A percentile compares a stretch with the other conserved stretches of the same genome.
Conservation (phyloP, 1,140 invertebrate species). For the Cylas formicarius region DNA sequence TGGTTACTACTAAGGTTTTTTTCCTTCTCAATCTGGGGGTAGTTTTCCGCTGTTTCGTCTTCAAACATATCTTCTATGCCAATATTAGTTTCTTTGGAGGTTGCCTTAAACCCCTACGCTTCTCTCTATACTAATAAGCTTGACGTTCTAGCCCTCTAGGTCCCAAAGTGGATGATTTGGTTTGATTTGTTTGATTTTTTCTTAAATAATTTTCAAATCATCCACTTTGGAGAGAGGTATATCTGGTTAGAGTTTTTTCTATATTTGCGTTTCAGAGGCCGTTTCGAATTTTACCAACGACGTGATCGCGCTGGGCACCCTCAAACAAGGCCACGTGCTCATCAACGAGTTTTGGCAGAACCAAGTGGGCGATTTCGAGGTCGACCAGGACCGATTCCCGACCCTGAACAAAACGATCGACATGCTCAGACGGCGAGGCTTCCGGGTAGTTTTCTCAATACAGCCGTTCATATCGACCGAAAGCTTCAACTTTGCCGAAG, state of each 20-base stretch:
- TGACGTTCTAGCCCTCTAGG: no score
- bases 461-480: constrained; percentile 84
- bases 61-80: no score
- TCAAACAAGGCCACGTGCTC: constrained; percentile 72
- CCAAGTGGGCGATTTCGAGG: constrained; percentile 67
- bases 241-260: background rate
- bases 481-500: constrained; percentile 68
- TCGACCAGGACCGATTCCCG: constrained; percentile 65
- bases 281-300: constrained; percentile 77
- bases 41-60: no score
- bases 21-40: no score
- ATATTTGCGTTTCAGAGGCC: constrained; percentile 39
- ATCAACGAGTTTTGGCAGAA: constrained; percentile 81
- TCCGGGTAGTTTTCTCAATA: constrained; percentile 74
- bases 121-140: no score
- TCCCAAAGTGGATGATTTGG: no score
- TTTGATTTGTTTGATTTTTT: no score
- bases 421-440: constrained; percentile 74
- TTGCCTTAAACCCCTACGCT: no score
- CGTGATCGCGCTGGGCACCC: constrained; percentile 57
- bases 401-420: constrained; percentile 70
- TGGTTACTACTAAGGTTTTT: no score
- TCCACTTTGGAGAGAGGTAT: background rate
- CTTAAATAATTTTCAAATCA: background rate
- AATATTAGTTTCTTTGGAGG: no score